Conservation (phyloP, 2,888 invertebrate genomes). For the Cephus sareptanus region DNA sequence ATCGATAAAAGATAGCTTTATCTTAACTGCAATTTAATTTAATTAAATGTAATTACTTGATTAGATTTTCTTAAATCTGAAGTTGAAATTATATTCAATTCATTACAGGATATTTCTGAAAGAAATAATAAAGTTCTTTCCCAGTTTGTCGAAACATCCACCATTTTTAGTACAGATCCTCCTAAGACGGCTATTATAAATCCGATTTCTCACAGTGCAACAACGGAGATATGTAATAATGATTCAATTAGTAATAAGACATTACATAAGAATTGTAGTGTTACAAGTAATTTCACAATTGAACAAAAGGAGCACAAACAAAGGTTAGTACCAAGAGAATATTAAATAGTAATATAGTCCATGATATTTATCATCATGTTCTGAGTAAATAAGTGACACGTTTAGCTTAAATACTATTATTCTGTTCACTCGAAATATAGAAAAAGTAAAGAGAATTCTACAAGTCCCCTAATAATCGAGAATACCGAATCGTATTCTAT, state of each 20-base stretch:
- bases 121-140: constrained; percentile 49
- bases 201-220: constrained; percentile 12
- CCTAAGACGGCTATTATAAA: constrained; percentile 35
- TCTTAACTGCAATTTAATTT: not conserved
- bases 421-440: not conserved
- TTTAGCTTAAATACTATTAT: not conserved
- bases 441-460: not conserved
- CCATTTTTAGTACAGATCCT: constrained; percentile 45
- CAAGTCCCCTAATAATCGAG: not conserved
- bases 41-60: not conserved
- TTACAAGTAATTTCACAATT: not conserved
- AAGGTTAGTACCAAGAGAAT: not conserved
- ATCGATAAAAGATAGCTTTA: not conserved
- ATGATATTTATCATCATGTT: not conserved
- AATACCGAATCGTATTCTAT: constrained; percentile 25
- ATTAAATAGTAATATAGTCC: not conserved
- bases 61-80: constrained; percentile 41
- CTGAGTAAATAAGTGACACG: not conserved
- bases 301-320: not conserved
- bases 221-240: constrained; percentile 21
- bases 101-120: constrained; percentile 52
- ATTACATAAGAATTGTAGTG: not conserved
- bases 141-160: constrained; percentile 56
- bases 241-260: constrained; percentile 9
- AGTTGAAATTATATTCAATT: constrained; percentile 54